A percentile compares a stretch with the other conserved stretches of the same genome.
phyloP scores from a whole-genome alignment of 1,140 invertebrate genomes.

The Latrodectus geometricus region DNA sequence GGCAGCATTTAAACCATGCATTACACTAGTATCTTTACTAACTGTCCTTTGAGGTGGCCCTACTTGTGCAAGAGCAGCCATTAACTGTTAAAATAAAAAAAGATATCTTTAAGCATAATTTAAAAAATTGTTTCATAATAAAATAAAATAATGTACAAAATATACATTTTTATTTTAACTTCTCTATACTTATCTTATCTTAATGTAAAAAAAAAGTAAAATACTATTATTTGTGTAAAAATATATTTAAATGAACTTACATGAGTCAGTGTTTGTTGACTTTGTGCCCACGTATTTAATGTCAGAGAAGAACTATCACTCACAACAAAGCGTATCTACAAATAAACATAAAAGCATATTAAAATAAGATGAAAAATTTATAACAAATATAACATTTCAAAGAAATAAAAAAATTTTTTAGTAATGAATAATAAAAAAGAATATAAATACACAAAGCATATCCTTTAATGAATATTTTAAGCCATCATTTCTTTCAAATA shows the following conservation, averaged over 20 bases:
- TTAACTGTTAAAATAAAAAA: slow-evolving; percentile 70
- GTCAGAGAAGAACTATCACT: slow-evolving; percentile 83
- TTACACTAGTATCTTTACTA: slow-evolving; percentile 77
- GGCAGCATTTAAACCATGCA: slow-evolving; percentile 87
- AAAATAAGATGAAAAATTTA: neutral
- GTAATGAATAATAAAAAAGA: no score
- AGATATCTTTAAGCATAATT: no score
- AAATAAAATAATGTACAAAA: no score
- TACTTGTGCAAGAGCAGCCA: slow-evolving; percentile 79
- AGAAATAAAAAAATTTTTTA: neutral
- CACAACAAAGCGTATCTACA: slow-evolving; percentile 83
- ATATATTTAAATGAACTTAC: slow-evolving; percentile 65
- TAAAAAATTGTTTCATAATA: no score
- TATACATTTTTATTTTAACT: no score
- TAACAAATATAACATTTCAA: neutral
- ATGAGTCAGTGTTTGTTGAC: slow-evolving; percentile 86
- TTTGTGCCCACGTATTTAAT: slow-evolving; percentile 82
- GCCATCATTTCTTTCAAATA: no score
- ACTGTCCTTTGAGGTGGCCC: slow-evolving; percentile 71
- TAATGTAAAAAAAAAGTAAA: neutral
- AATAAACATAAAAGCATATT: slow-evolving; percentile 65
- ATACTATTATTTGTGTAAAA: no score
- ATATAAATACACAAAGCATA: no score
- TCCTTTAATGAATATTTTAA: no score
- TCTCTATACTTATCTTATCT: no score